Evolutionary conservation across 2,113 vertebrate species (phyloP).

Genomic region (zebrafish (Danio rerio)): GRCz12tu NC_133196.1:25486501-25487000

Average conservation of each 20-base stretch:
- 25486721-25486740: conserved; percentile 36
- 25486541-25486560: conserved; percentile 17
- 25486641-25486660: conserved; percentile 23
- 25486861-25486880: conserved; percentile 54
- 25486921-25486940: conserved; percentile 52
- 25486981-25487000: conserved; percentile 30
- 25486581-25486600: conserved; percentile 13
- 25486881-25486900: conserved; percentile 51
- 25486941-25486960: conserved; percentile 55
- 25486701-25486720: background rate
- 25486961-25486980: conserved; percentile 34
- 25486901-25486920: conserved; percentile 53
- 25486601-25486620: conserved; percentile 9
- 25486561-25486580: conserved; percentile 43
- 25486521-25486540: conserved; percentile 29
- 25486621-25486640: background rate
- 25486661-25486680: conserved; percentile 2
- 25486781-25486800: conserved; percentile 30
- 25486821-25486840: conserved; percentile 40
- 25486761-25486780: conserved; percentile 25
- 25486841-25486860: conserved; percentile 51
- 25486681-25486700: background rate
- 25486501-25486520: conserved; percentile 19
- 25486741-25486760: conserved; percentile 29
- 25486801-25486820: conserved; percentile 26